Percentiles rank a stretch among this genome's conserved stretches.
Conservation (phyloP, 1,140 invertebrate genomes). For the Drosophila bifasciata region DNA sequence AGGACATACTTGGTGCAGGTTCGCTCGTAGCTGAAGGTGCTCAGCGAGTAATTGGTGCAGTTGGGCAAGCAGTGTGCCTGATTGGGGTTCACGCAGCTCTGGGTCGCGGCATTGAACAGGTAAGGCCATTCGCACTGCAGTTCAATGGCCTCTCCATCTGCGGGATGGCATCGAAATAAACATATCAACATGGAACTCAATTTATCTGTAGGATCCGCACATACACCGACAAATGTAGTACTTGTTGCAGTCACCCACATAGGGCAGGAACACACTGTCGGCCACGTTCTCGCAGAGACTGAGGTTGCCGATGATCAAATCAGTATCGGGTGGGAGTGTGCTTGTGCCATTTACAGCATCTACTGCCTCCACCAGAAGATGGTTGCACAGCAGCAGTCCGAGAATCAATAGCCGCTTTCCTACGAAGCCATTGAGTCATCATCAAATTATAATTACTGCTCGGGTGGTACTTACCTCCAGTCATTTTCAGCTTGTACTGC, state of each 20-base stretch:
- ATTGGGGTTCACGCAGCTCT: constrained; percentile 40
- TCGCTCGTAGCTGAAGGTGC: constrained; percentile 67
- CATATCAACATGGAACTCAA: background rate
- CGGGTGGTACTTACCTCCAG: constrained; percentile 21
- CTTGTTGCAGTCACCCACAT: constrained; percentile 60
- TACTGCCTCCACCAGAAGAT: background rate
- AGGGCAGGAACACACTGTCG: constrained; percentile 60
- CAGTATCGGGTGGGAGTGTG: background rate
- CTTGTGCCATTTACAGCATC: no score
- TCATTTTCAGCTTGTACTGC: constrained; percentile 17
- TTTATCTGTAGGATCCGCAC: background rate
- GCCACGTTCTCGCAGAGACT: constrained; percentile 54
- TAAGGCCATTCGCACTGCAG: constrained; percentile 45
- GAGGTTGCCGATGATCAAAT: constrained; percentile 39
- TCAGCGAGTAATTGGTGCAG: constrained; percentile 25
- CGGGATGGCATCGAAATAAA: background rate
- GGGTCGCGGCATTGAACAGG: constrained; percentile 49
- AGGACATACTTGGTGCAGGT: constrained; percentile 77
- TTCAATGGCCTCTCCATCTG: constrained; percentile 47
- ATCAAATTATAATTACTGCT: background rate
- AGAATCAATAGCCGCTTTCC: background rate
- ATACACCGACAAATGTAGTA: constrained; percentile 64
- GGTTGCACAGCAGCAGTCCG: constrained; percentile 1
- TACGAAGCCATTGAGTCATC: background rate
- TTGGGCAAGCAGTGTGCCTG: constrained; percentile 35